phyloP scores from a whole-genome alignment of 2,797 vertebrate genomes.

The Melanotaenia boesemani region DNA sequence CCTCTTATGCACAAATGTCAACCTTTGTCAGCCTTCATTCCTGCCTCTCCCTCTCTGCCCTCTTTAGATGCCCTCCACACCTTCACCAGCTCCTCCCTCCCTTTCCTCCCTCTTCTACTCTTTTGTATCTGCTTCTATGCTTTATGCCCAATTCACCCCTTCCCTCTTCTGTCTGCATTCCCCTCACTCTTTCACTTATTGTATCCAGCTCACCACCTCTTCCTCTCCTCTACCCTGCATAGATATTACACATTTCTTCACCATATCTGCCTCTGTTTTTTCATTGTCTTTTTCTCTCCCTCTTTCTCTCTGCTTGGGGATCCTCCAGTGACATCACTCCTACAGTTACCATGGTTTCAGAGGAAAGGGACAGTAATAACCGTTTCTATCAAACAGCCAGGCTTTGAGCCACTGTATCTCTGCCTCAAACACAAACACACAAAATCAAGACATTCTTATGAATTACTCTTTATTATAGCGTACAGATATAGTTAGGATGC shows the following conservation, averaged over 20 bases:
- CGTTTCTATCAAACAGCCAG: constrained; percentile 60
- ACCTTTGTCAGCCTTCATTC: constrained; percentile 69
- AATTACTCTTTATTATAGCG: constrained; percentile 66
- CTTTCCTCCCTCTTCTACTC: constrained; percentile 7
- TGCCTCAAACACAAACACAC: neutral
- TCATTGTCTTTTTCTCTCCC: constrained; percentile 32
- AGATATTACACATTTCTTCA: constrained; percentile 72
- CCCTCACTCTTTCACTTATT: constrained; percentile 45
- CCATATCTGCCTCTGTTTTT: constrained; percentile 46
- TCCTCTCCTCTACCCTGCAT: constrained; percentile 32
- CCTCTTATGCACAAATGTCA: constrained; percentile 88
- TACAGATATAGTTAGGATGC: constrained; percentile 26
- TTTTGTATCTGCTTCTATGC: constrained; percentile 53
- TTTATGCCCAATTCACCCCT: constrained; percentile 39
- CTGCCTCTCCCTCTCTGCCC: constrained; percentile 24
- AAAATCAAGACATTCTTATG: constrained; percentile 21
- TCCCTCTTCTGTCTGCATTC: constrained; percentile 35
- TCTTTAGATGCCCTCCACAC: constrained; percentile 32
- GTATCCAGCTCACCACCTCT: constrained; percentile 20
- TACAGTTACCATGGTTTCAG: constrained; percentile 80
- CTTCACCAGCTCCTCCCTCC: constrained; percentile 35
- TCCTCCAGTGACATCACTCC: constrained; percentile 73
- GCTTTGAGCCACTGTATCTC: constrained; percentile 24
- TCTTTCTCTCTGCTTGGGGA: constrained; percentile 62
- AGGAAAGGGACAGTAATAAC: constrained; percentile 61